Evolutionary conservation across 2,113 vertebrate species (phyloP).

Genomic region (Podocnemis expansa): DNA sequence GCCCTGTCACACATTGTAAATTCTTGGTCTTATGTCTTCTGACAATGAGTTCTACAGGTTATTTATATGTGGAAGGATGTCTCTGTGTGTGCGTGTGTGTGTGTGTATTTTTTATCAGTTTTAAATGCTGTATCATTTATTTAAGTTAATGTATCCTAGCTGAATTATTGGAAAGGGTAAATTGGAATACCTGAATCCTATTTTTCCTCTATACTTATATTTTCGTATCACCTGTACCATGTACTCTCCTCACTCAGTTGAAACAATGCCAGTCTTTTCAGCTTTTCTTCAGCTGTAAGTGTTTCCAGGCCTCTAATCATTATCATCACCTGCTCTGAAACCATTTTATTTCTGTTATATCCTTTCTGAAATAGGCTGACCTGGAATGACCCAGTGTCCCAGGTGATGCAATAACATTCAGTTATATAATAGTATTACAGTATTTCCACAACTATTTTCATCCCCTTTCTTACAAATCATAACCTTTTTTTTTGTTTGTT

Average conservation of each 20-base stretch:
- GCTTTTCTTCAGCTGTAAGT: background rate
- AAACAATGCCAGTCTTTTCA: background rate
- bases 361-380: background rate
- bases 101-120: conserved; percentile 38
- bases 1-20: background rate
- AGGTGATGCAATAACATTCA: background rate
- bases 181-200: background rate
- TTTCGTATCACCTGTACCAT: conserved; percentile 13
- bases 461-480: background rate
- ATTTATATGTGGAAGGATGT: background rate
- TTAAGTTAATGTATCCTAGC: conserved; percentile 37
- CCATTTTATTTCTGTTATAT: conserved; percentile 16
- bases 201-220: conserved; percentile 4
- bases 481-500: background rate
- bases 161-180: background rate
- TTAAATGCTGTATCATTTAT: conserved; percentile 46
- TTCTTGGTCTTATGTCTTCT: conserved; percentile 21
- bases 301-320: conserved; percentile 40
- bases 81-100: background rate
- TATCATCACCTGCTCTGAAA: background rate
- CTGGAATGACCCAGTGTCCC: background rate
- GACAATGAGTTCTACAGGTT: conserved; percentile 15
- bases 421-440: background rate
- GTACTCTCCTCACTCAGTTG: background rate
- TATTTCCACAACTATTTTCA: background rate